These are phyloP conservation scores for Passer montanus DNA, from an alignment of 2,113 vertebrate genomes.

Conservation along the genomic window DNA sequence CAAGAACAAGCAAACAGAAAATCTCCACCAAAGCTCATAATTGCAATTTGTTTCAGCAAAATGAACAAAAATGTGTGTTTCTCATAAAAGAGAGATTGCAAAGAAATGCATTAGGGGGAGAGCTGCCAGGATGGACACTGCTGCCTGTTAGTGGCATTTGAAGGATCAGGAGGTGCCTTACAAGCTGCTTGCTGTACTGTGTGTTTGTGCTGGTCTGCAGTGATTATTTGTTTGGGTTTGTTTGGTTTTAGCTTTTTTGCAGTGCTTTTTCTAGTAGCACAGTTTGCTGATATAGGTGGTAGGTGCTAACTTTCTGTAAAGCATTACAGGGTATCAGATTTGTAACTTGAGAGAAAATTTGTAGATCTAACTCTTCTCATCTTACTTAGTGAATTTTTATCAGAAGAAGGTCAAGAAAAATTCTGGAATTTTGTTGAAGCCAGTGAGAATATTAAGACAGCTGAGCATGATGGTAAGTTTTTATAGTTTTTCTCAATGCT, in stretches of 20 bases:
- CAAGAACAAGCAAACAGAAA: background rate
- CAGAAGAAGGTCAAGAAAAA: conserved; percentile 92
- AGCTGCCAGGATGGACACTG: background rate
- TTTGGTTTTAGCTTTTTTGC: background rate
- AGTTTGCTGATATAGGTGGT: background rate
- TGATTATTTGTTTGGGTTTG: background rate
- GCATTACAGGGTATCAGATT: background rate
- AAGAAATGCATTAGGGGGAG: background rate
- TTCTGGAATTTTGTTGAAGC: conserved; percentile 96
- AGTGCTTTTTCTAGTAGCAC: background rate
- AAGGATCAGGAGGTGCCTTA: background rate
- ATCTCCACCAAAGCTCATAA: background rate
- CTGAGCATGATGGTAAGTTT: conserved; percentile 83
- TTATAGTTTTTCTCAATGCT: background rate
- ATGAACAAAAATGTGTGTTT: background rate
- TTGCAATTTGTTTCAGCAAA: background rate
- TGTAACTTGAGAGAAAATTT: background rate
- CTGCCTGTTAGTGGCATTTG: background rate
- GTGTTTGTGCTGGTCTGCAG: background rate
- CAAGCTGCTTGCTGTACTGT: background rate
- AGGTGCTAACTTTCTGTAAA: background rate
- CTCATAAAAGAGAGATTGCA: background rate
- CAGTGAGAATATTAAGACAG: conserved; percentile 82
- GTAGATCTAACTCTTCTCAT: background rate
- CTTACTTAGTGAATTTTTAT: conserved; percentile 90